Evolutionary conservation across 2,797 vertebrate species (phyloP), one percentile per base, ranked within the genome.

Genomic region (Leptatherina wallacei): DNA sequence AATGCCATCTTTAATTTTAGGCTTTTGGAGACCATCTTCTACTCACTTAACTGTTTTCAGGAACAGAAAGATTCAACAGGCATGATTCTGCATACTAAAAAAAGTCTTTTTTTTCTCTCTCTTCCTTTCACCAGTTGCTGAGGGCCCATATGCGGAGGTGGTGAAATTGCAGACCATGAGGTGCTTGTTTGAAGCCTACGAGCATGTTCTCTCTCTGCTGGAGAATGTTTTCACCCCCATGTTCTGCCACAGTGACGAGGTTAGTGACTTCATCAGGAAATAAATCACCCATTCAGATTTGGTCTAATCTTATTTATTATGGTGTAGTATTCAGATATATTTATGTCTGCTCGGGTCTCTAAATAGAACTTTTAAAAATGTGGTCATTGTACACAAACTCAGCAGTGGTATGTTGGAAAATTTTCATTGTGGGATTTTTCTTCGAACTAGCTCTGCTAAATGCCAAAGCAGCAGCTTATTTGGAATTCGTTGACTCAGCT

Each of bases 201-300:
- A 99, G 71, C 97, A 98, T 0, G 98, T 99, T 56, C 95, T 99
- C 57, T 98, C 95, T n/a, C 95, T 99, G 1, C 90, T 99, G 33
- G 98, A 99, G 89, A 97, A 96, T 2, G 97, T 99, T 71, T 99
- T 99, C 81, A 98, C 97, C 12, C 97, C 97, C 42, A 96, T 98
- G 96, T 99, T 99, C 91, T 99, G 97, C 85, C 98, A 99, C 85
- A 99, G 97, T 35, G 96, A 98, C 84, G 97, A 99, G 96, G 98
- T 98, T 4, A 85, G 91, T 1, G 6, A 42, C 68, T 6, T 12
- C 7, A 52, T 22, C 18, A 33, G 14, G 6, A 58, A 24, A 12
- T 35, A 4, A 27, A 54, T 54, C 24, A 6, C 2, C 27, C 51
- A 13, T 29, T 27, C 42, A 16, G 7, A n/a, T 22, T 47, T 44